Percentiles rank a stretch among this genome's conserved stretches.
Evolutionary conservation across 2,888 invertebrate species (phyloP).

Genomic region (Caenorhabditis wallacei): DNA sequence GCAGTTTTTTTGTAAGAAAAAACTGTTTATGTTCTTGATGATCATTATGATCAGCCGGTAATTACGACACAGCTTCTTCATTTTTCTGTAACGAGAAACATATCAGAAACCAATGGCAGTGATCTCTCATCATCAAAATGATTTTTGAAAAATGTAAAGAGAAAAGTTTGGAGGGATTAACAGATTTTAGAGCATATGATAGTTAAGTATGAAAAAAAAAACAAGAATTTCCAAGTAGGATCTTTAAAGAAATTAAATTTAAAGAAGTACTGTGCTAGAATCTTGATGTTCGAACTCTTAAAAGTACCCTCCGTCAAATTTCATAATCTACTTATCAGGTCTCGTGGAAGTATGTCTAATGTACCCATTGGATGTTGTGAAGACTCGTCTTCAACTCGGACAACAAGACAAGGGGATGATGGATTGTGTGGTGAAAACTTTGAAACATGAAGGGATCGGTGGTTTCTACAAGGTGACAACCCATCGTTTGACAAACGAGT

Average conservation of each 20-base stretch:
- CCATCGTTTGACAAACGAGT: not conserved
- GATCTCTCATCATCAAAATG: not conserved
- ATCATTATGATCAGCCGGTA: constrained; percentile 10
- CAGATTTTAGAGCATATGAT: too few relatives aligned
- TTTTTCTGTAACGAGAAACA: not conserved
- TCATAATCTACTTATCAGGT: constrained; percentile 84
- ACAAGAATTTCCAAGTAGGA: not conserved
- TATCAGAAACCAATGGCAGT: constrained; percentile 11
- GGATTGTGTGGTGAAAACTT: constrained; percentile 94
- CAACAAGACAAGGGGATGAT: constrained; percentile 87
- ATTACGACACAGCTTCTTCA: constrained; percentile 7
- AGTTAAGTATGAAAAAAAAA: too few relatives aligned
- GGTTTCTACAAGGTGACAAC: constrained; percentile 77
- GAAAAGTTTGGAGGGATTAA: not conserved
- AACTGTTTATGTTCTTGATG: constrained; percentile 10
- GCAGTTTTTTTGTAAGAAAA: constrained; percentile 15
- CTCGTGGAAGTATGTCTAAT: constrained; percentile 95
- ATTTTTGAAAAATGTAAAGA: constrained; percentile 10
- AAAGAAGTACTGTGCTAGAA: not conserved
- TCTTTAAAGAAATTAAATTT: not conserved
- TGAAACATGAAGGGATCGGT: constrained; percentile 88
- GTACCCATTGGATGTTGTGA: constrained; percentile 95
- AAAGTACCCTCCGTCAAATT: not conserved
- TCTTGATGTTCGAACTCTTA: constrained; percentile 1
- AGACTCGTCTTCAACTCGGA: constrained; percentile 92